Percentiles rank a stretch among this genome's conserved stretches.
Evolutionary conservation across 2,113 vertebrate species (phyloP).

Genomic region (Sylvietta virens): DNA sequence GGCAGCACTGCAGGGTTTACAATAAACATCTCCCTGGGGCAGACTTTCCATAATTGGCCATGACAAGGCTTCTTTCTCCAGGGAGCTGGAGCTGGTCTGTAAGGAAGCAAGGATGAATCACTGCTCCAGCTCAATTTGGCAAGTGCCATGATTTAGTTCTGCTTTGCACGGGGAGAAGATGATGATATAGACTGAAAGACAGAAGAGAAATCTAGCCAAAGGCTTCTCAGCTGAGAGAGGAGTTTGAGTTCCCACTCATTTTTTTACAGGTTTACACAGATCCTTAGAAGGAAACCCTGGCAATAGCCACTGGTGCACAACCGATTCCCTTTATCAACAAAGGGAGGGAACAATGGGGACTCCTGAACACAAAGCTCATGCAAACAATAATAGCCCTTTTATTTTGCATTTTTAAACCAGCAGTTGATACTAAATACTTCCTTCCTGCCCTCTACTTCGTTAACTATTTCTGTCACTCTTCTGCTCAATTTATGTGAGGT

Average conservation of each 20-base stretch:
- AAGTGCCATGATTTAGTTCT: not conserved
- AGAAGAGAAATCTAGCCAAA: constrained; percentile 9
- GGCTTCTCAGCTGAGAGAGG: constrained; percentile 1
- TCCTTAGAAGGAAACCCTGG: constrained; percentile 48
- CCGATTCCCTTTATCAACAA: constrained; percentile 17
- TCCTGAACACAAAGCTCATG: constrained; percentile 18
- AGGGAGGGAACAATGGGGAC: constrained; percentile 3
- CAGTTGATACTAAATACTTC: not conserved
- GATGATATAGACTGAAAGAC: constrained; percentile 26
- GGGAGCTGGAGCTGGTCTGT: not conserved
- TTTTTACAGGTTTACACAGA: constrained; percentile 32
- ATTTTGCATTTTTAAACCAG: not conserved
- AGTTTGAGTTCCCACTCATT: constrained; percentile 18
- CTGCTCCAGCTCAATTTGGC: not conserved
- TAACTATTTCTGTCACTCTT: not conserved
- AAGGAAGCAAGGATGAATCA: constrained; percentile 42
- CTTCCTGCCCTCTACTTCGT: not conserved
- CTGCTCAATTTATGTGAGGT: not conserved
- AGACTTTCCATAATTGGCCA: constrained; percentile 59
- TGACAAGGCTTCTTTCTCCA: constrained; percentile 40
- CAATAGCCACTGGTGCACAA: not conserved
- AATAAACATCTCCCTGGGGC: constrained; percentile 52
- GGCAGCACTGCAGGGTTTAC: not conserved
- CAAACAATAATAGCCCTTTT: constrained; percentile 22
- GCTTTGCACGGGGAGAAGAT: not conserved